Percentiles rank a stretch among this genome's conserved stretches.
These are phyloP conservation scores for Struthidea cinerea DNA, from an alignment of 2,113 vertebrate species.

Conservation along the genomic window DNA sequence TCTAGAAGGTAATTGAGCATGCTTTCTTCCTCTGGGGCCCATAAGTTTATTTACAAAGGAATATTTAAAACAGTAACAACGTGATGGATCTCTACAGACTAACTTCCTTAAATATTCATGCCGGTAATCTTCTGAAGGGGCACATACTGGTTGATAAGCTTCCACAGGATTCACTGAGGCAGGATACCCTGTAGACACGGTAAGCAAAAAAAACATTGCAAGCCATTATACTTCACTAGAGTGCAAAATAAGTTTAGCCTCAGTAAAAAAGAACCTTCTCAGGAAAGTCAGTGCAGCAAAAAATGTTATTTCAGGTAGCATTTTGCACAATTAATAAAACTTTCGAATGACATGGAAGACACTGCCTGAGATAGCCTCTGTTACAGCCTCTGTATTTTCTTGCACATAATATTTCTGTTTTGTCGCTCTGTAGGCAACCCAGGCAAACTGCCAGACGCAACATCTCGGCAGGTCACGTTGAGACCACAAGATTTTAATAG, in stretches of 20 bases:
- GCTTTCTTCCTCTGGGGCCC: neutral
- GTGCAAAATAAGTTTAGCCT: neutral
- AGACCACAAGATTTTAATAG: neutral
- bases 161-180: neutral
- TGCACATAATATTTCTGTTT: neutral
- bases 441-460: neutral
- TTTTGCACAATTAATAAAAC: neutral
- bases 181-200: neutral
- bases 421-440: neutral
- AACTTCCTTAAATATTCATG: slow-evolving; percentile 41
- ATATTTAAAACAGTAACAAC: slow-evolving; percentile 21
- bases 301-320: neutral
- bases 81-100: slow-evolving; percentile 27
- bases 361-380: neutral
- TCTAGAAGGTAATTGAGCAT: slow-evolving; percentile 36
- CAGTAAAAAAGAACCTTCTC: neutral
- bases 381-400: neutral
- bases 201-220: neutral
- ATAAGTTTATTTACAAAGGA: slow-evolving; percentile 48
- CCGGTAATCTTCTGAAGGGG: slow-evolving; percentile 10
- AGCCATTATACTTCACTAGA: neutral
- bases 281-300: neutral
- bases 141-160: neutral
- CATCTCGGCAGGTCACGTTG: neutral
- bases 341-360: neutral